These are phyloP conservation scores for Octodon degus DNA, from an alignment of 2,113 vertebrate genomes.

Conservation along the genomic window DNA sequence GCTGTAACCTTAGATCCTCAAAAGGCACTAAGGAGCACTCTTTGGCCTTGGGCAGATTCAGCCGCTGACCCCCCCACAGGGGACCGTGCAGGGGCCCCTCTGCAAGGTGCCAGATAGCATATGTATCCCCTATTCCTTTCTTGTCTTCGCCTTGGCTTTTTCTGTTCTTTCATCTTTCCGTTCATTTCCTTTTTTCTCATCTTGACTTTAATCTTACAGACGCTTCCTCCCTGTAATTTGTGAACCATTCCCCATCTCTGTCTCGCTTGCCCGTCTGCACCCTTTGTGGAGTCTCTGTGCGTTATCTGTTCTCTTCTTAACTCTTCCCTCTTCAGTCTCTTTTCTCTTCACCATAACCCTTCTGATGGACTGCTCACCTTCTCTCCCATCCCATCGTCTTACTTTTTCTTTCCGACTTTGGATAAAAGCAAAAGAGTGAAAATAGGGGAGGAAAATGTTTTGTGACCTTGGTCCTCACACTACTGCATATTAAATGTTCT, in stretches of 20 bases:
- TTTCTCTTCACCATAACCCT: not conserved
- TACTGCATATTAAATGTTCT: not conserved
- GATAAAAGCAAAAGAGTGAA: conserved; percentile 17
- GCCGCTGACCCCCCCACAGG: not conserved
- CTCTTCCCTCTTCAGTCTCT: not conserved
- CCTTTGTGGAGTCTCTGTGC: not conserved
- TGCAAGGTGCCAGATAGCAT: accelerated
- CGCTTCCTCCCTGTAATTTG: conserved; percentile 60
- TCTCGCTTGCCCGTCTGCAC: not conserved
- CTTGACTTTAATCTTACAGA: conserved; percentile 75
- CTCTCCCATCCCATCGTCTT: not conserved
- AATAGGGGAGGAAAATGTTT: not conserved
- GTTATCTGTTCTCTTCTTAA: not conserved
- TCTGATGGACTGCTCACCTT: not conserved
- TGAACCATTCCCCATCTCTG: conserved; percentile 39
- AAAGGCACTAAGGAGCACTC: not conserved
- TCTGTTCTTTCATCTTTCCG: conserved; percentile 68
- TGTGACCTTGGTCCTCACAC: conserved; percentile 21
- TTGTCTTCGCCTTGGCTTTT: not conserved
- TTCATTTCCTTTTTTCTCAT: conserved; percentile 54
- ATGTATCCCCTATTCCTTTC: not conserved
- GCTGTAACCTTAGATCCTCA: not conserved
- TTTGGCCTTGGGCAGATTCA: not conserved
- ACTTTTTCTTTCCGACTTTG: not conserved
- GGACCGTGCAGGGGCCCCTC: not conserved